These are phyloP conservation scores for Neotoxoptera formosana DNA, from an alignment of 1,140 invertebrate species.

Conservation along the genomic window DNA sequence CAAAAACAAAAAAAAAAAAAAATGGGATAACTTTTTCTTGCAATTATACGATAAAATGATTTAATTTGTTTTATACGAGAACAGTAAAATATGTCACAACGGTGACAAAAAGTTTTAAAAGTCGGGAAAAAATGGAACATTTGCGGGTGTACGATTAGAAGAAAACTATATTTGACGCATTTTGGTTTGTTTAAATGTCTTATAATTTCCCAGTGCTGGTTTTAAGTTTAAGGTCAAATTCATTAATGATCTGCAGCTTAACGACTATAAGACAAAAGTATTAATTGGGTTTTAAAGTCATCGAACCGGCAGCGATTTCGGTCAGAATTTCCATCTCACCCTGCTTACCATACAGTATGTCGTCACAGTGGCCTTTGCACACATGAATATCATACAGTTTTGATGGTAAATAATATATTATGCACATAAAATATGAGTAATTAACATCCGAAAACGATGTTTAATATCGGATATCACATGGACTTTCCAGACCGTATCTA, in stretches of 20 bases:
- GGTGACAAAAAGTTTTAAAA: neutral
- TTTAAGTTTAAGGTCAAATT: neutral
- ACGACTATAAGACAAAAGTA: neutral
- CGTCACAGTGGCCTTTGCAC: neutral
- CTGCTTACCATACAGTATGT: neutral
- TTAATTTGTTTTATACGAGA: neutral
- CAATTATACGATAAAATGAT: neutral
- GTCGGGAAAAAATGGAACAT: neutral
- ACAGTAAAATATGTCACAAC: neutral
- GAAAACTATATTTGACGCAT: neutral
- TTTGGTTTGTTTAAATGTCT: neutral
- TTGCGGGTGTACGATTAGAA: neutral
- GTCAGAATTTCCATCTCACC: neutral
- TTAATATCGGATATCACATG: neutral
- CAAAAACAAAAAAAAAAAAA: neutral
- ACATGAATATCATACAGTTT: neutral
- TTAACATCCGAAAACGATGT: neutral
- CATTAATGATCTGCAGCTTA: neutral
- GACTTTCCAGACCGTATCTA: neutral
- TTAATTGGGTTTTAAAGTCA: neutral
- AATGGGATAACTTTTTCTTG: neutral
- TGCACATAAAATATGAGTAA: neutral
- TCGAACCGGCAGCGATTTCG: neutral
- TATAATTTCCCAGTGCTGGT: neutral
- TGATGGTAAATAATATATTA: neutral